Evolutionary conservation across 2,888 invertebrate species (phyloP).

Genomic region (Baccha elongata): DNA sequence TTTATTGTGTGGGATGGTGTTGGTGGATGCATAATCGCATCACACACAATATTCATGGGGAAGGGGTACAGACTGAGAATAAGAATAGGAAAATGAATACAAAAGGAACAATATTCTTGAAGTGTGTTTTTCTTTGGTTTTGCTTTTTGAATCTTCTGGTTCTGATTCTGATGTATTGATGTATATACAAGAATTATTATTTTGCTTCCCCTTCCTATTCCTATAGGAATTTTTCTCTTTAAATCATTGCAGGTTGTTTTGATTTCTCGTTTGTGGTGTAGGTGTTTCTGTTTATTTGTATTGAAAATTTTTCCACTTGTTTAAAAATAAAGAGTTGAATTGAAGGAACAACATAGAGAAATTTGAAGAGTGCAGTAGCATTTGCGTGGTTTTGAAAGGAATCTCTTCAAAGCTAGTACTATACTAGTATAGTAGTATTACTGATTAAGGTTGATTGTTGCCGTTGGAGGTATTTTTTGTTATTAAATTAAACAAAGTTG

Average conservation of each 20-base stretch:
- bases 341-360: slow-evolving; percentile 7
- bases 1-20: slow-evolving; percentile 71
- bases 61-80: slow-evolving; percentile 27
- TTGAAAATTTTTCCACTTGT: slow-evolving; percentile 58
- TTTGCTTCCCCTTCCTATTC: slow-evolving; percentile 63
- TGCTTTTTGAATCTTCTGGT: background rate
- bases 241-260: slow-evolving; percentile 64
- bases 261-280: slow-evolving; percentile 57
- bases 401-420: slow-evolving; percentile 3
- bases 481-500: too few species aligned
- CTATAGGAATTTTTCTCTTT: slow-evolving; percentile 53
- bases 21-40: slow-evolving; percentile 38
- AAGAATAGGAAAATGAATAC: slow-evolving; percentile 17
- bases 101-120: slow-evolving; percentile 50
- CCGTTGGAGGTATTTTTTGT: too few species aligned
- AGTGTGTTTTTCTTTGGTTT: slow-evolving; percentile 25
- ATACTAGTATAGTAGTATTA: too few species aligned
- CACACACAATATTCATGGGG: slow-evolving; percentile 44
- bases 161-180: background rate
- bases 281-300: background rate
- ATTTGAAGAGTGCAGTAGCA: background rate
- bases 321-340: slow-evolving; percentile 6
- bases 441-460: too few species aligned
- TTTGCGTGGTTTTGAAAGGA: background rate
- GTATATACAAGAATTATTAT: slow-evolving; percentile 17